Conservation (phyloP, 2,797 vertebrate genomes). For the Brotula barbata region DNA sequence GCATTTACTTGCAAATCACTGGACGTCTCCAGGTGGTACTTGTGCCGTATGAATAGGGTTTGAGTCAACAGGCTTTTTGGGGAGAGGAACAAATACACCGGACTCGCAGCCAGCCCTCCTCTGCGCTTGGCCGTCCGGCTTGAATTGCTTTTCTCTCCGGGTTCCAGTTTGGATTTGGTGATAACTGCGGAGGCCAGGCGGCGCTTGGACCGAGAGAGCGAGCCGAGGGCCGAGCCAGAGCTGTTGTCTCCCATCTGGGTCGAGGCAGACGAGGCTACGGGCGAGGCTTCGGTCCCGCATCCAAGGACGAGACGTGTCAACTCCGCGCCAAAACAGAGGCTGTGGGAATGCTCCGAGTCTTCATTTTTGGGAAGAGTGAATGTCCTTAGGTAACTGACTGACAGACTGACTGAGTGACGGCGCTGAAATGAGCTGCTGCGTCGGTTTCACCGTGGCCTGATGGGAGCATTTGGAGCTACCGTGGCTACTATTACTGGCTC, state of each 20-base stretch:
- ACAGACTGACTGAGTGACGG: background rate
- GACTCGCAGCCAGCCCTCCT: conserved; percentile 53
- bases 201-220: conserved; percentile 58
- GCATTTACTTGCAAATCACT: conserved; percentile 12
- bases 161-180: conserved; percentile 73
- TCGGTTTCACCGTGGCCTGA: too few relatives aligned
- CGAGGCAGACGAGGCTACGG: conserved; percentile 46
- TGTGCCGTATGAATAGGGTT: conserved; percentile 10
- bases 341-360: too few relatives aligned
- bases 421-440: too few relatives aligned
- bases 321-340: conserved; percentile 1
- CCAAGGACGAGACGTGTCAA: conserved; percentile 14
- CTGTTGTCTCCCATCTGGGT: conserved; percentile 71
- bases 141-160: conserved; percentile 66
- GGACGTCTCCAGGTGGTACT: conserved; percentile 14
- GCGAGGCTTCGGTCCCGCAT: conserved; percentile 26
- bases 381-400: background rate
- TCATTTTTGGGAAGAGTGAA: too few relatives aligned
- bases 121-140: conserved; percentile 46
- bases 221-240: conserved; percentile 52
- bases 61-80: conserved; percentile 48
- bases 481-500: too few relatives aligned
- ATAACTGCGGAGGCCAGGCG: conserved; percentile 67
- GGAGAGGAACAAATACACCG: conserved; percentile 21
- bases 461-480: too few relatives aligned